A percentile compares a stretch with the other conserved stretches of the same genome.
These are phyloP conservation scores for Synanceia verrucosa DNA, from an alignment of 2,797 vertebrate genomes.

Conservation along the genomic window DNA sequence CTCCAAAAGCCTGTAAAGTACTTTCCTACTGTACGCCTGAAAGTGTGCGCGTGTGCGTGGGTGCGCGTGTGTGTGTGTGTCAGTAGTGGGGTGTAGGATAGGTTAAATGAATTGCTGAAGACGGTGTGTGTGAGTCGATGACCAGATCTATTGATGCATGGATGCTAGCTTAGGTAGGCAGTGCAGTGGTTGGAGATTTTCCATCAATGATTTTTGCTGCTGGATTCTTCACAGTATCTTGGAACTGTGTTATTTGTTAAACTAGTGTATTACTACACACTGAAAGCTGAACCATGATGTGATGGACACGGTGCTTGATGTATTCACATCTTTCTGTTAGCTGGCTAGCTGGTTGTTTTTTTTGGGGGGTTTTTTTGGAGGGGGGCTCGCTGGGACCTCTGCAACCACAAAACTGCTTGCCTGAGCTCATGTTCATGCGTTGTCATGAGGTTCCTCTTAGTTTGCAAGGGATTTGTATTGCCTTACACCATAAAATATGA, in stretches of 20 bases:
- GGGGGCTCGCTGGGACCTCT: slow-evolving; percentile 1
- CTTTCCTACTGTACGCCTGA: background rate
- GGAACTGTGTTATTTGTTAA: background rate
- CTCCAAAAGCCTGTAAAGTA: slow-evolving; percentile 12
- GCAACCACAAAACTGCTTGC: background rate
- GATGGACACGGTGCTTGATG: background rate
- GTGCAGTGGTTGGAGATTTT: background rate
- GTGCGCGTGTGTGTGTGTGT: background rate
- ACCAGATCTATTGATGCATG: background rate
- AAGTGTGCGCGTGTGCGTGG: background rate
- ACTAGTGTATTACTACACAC: background rate
- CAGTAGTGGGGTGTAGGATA: background rate
- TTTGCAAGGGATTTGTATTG: background rate
- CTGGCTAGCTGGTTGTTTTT: background rate
- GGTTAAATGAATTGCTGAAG: background rate
- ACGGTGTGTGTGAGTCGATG: background rate
- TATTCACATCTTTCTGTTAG: background rate
- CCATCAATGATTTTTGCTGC: background rate
- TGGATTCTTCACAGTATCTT: background rate
- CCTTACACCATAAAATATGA: background rate
- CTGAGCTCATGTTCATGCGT: slow-evolving; percentile 5
- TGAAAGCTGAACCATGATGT: background rate
- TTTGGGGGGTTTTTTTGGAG: too few relatives aligned
- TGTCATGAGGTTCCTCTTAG: background rate
- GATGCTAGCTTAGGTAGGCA: background rate